These are phyloP conservation scores for Phocoena phocoena DNA, from an alignment of 2,113 vertebrate genomes.

Conservation along the genomic window DNA sequence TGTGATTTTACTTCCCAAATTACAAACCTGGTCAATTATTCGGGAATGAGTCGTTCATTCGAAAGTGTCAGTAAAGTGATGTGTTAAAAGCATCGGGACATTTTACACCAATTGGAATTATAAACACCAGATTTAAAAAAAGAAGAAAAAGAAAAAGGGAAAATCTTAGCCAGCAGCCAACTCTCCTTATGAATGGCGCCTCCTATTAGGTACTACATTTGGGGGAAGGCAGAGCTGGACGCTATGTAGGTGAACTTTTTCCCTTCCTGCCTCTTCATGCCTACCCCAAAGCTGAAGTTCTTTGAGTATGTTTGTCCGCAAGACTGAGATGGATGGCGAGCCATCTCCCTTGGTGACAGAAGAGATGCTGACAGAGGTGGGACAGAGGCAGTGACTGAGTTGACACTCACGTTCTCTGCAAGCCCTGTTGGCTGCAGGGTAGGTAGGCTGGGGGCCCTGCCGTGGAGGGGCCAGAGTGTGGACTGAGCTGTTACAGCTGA, in stretches of 20 bases:
- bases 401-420: rapidly evolving
- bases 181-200: constrained; percentile 70
- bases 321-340: not conserved
- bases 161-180: constrained; percentile 67
- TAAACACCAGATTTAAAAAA: constrained; percentile 86
- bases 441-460: not conserved
- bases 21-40: constrained; percentile 88
- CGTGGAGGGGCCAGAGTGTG: rapidly evolving
- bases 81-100: constrained; percentile 90
- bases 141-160: constrained; percentile 6
- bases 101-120: constrained; percentile 90
- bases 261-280: not conserved
- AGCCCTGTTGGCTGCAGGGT: not conserved
- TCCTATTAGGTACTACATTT: not conserved
- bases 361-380: too few species aligned
- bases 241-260: rapidly evolving
- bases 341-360: not conserved
- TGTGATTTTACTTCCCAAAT: constrained; percentile 87
- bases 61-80: constrained; percentile 85
- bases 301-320: not conserved
- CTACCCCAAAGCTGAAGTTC: not conserved
- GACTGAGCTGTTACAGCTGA: not conserved
- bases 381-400: rapidly evolving
- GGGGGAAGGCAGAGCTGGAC: not conserved
- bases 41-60: constrained; percentile 86